Percentiles rank a stretch among this genome's conserved stretches.
Conservation (phyloP, 2,888 invertebrate genomes). For the Mythimna ferrago region DNA sequence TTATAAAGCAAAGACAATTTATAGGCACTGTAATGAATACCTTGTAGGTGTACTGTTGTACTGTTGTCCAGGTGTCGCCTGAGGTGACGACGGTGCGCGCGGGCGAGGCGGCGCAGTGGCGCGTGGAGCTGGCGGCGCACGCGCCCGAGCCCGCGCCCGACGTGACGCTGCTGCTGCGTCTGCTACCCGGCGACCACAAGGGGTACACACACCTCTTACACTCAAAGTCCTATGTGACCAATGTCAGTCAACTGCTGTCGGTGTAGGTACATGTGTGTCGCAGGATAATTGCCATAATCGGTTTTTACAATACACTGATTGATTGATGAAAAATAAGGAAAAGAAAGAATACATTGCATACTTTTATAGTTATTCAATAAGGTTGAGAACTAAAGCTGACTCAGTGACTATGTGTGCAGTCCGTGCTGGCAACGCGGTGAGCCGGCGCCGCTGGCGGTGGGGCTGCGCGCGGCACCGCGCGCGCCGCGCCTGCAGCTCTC, state of each 20-base stretch:
- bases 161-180: constrained; percentile 65
- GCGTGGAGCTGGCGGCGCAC: constrained; percentile 55
- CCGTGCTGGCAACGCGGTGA: constrained; percentile 72
- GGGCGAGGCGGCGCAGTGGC: constrained; percentile 66
- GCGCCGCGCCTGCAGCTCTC: constrained; percentile 52
- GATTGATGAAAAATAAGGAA: no score
- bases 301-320: not conserved
- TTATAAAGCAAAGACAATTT: not conserved
- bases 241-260: not conserved
- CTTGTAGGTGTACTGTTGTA: not conserved
- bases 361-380: not conserved
- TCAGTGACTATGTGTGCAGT: constrained; percentile 50
- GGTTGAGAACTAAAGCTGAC: not conserved
- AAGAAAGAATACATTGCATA: not conserved
- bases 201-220: constrained; percentile 60
- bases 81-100: constrained; percentile 54
- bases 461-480: constrained; percentile 64
- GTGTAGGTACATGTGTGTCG: not conserved
- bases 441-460: constrained; percentile 66
- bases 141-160: constrained; percentile 48
- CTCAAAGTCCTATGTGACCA: not conserved
- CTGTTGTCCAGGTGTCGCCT: constrained; percentile 68
- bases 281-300: not conserved
- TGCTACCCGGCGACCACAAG: constrained; percentile 49
- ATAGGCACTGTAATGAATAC: not conserved